Evolutionary conservation across 2,797 vertebrate species (phyloP).

Genomic region (Fundulus diaphanus): DNA sequence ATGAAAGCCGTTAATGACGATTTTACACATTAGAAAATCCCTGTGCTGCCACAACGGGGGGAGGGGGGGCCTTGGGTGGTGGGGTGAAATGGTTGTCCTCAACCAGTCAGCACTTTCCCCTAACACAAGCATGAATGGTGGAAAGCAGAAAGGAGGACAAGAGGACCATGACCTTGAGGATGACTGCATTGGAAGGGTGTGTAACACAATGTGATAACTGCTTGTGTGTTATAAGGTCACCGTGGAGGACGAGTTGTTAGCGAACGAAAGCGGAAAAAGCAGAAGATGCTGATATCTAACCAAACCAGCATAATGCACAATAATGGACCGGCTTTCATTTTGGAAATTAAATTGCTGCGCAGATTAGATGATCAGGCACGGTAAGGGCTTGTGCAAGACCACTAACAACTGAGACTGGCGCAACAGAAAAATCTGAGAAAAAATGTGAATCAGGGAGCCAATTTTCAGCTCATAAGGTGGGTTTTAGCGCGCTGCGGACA

Average conservation of each 20-base stretch:
- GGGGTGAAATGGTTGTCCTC: slow-evolving; percentile 50
- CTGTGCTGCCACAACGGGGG: not conserved
- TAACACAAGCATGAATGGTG: slow-evolving; percentile 71
- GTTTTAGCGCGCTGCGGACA: too few species aligned
- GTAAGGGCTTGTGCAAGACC: not conserved
- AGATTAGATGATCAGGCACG: not conserved
- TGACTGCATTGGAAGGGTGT: slow-evolving; percentile 40
- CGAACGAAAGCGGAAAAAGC: slow-evolving; percentile 20
- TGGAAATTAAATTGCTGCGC: not conserved
- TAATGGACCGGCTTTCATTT: not conserved
- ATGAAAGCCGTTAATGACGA: not conserved
- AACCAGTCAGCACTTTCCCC: slow-evolving; percentile 71
- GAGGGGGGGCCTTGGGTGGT: slow-evolving; percentile 6
- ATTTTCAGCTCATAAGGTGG: too few species aligned
- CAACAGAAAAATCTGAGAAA: too few species aligned
- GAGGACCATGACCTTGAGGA: slow-evolving; percentile 71
- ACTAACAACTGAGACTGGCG: not conserved
- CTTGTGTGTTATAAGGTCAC: slow-evolving; percentile 23
- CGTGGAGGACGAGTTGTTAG: slow-evolving; percentile 43
- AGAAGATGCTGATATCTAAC: not conserved
- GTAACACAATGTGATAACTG: slow-evolving; percentile 30
- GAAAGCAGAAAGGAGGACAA: slow-evolving; percentile 57
- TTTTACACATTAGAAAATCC: slow-evolving; percentile 34
- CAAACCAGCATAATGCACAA: slow-evolving; percentile 6
- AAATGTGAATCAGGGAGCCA: too few species aligned